phyloP scores from a whole-genome alignment of 2,113 vertebrate species.

The Psittacara wagleri region DNA sequence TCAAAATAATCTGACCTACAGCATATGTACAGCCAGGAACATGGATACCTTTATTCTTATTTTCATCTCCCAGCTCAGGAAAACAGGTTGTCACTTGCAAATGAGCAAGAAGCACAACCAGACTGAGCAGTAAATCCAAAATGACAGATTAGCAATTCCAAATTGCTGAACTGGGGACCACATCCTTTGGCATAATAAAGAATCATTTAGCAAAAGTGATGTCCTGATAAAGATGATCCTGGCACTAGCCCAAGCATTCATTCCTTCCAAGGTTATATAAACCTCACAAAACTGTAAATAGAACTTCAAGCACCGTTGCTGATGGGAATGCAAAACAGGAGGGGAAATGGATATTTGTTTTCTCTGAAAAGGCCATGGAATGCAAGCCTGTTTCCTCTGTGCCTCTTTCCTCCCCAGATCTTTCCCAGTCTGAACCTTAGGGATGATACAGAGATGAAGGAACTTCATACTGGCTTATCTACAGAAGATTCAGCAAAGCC shows the following conservation, averaged over 20 bases:
- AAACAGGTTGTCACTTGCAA: not conserved
- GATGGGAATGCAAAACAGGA: slow-evolving; percentile 59
- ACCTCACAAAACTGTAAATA: slow-evolving; percentile 58
- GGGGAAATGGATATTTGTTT: slow-evolving; percentile 71
- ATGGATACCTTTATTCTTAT: not conserved
- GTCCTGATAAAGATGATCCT: slow-evolving; percentile 33
- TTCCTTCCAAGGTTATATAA: slow-evolving; percentile 63
- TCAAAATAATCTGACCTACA: not conserved
- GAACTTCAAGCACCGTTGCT: slow-evolving; percentile 40
- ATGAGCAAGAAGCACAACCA: not conserved
- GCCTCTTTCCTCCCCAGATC: not conserved
- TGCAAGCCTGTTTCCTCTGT: slow-evolving; percentile 68
- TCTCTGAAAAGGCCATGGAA: slow-evolving; percentile 65
- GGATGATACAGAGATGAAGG: slow-evolving; percentile 47
- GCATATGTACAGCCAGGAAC: not conserved
- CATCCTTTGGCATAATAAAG: slow-evolving; percentile 43
- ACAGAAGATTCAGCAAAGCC: slow-evolving; percentile 53
- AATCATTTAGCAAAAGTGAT: slow-evolving; percentile 50
- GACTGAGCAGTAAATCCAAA: slow-evolving; percentile 16
- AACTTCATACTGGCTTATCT: slow-evolving; percentile 52
- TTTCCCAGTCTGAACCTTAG: slow-evolving; percentile 34
- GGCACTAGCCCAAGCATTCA: slow-evolving; percentile 33
- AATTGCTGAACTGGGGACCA: slow-evolving; percentile 13
- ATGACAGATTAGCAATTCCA: slow-evolving; percentile 21
- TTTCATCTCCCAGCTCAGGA: not conserved